Evolutionary conservation across 2,888 invertebrate species (phyloP).

Genomic region (Eudemis profundana): DNA sequence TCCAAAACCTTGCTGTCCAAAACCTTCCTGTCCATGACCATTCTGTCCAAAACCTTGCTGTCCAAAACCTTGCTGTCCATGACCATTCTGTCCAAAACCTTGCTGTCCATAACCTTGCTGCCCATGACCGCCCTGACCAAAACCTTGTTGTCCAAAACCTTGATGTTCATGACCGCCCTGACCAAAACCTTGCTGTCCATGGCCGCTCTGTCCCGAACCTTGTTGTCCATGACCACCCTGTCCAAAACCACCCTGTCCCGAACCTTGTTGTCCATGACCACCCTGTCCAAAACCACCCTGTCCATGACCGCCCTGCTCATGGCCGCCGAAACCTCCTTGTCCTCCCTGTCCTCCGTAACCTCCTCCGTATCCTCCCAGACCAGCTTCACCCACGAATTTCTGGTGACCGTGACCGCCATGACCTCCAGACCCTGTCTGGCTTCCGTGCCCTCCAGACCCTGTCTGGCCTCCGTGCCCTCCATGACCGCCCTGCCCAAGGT

Average conservation of each 20-base stretch:
- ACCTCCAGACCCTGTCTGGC: too few species aligned
- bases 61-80: constrained; percentile 37
- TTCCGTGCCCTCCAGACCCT: too few species aligned
- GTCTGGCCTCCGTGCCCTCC: constrained; percentile 31
- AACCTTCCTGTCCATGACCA: constrained; percentile 28
- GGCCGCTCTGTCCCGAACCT: constrained; percentile 41
- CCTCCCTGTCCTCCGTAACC: too few species aligned
- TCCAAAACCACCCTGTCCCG: too few species aligned
- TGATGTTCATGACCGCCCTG: constrained; percentile 19
- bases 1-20: constrained; percentile 35
- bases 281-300: constrained; percentile 44
- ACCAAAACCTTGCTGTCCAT: constrained; percentile 8
- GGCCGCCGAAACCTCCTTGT: constrained; percentile 13
- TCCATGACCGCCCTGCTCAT: constrained; percentile 32
- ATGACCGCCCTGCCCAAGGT: too few species aligned
- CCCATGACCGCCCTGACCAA: constrained; percentile 31
- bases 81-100: constrained; percentile 45
- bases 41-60: constrained; percentile 28
- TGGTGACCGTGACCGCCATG: too few species aligned
- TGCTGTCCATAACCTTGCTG: constrained; percentile 44
- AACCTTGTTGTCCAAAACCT: constrained; percentile 28
- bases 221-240: constrained; percentile 38
- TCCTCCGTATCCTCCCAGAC: too few species aligned
- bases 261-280: constrained; percentile 41
- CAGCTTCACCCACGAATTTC: too few species aligned